Percentiles rank a stretch among this genome's conserved stretches.
Conservation (phyloP, 2,113 vertebrate species). For the Holacanthus passer region DNA sequence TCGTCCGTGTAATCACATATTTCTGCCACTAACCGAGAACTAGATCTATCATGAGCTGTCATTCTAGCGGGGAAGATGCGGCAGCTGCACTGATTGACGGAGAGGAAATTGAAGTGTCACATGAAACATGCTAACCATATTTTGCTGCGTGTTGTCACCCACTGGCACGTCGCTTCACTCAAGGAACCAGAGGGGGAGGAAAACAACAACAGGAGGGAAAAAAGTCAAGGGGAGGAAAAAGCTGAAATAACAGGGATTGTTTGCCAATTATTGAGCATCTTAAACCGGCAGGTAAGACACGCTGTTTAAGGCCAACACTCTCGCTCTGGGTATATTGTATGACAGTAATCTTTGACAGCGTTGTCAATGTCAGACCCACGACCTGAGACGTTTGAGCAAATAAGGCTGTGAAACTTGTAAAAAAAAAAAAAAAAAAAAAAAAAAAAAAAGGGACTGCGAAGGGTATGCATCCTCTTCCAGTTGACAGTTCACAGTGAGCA, state of each 20-base stretch:
- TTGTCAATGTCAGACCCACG: slow-evolving; percentile 55
- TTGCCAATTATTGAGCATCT: slow-evolving; percentile 39
- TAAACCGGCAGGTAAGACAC: slow-evolving; percentile 25
- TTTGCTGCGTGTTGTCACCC: slow-evolving; percentile 69
- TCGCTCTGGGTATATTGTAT: slow-evolving; percentile 32
- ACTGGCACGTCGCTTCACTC: slow-evolving; percentile 39
- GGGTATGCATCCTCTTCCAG: slow-evolving; percentile 35
- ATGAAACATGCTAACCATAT: slow-evolving; percentile 77
- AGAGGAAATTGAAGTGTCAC: slow-evolving; percentile 83
- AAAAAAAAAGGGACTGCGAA: slow-evolving; percentile 33
- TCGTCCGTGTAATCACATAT: slow-evolving; percentile 54
- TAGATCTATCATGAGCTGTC: slow-evolving; percentile 61
- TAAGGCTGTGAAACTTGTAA: slow-evolving; percentile 55
- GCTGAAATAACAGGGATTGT: slow-evolving; percentile 33
- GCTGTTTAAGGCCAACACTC: slow-evolving; percentile 11
- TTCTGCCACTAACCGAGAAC: slow-evolving; percentile 41
- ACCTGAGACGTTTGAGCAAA: slow-evolving; percentile 60
- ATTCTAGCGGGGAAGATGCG: slow-evolving; percentile 49
- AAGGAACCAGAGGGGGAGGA: slow-evolving; percentile 22
- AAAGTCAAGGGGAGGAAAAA: slow-evolving; percentile 6
- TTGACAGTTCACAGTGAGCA: slow-evolving; percentile 52
- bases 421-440: slow-evolving; percentile 38
- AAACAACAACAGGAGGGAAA: slow-evolving; percentile 34
- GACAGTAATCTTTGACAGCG: slow-evolving; percentile 59
- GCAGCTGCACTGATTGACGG: slow-evolving; percentile 76